Percentiles rank a stretch among this genome's conserved stretches.
These are phyloP conservation scores for Porites lobata DNA, from an alignment of 92 coral and sea anemone genomes.

Conservation along the genomic window DNA sequence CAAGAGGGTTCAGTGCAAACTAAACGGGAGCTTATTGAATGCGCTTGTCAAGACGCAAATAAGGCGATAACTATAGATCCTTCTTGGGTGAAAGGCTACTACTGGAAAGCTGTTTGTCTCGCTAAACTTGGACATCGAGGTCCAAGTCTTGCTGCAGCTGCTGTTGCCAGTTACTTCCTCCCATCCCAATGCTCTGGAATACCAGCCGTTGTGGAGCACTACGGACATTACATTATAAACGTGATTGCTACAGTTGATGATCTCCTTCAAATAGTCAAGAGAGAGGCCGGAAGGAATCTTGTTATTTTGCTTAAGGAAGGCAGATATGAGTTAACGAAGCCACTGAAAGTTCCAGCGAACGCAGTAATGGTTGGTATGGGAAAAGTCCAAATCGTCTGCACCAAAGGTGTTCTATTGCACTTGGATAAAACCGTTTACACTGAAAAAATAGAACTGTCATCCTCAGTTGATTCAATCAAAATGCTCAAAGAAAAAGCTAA, in stretches of 20 bases:
- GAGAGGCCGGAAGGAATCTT: not conserved
- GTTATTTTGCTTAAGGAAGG: constrained; percentile 8
- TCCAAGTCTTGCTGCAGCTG: constrained; percentile 33
- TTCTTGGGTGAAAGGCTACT: constrained; percentile 18
- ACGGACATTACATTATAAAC: not conserved
- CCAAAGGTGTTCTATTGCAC: not conserved
- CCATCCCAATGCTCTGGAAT: not conserved
- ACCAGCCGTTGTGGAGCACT: not conserved
- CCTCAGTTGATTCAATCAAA: not conserved
- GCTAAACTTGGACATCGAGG: constrained; percentile 22
- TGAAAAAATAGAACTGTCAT: not conserved
- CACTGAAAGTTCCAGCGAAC: not conserved
- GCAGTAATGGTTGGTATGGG: constrained; percentile 10
- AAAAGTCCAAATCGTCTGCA: not conserved
- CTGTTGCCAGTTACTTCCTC: not conserved
- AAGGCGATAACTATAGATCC: constrained; percentile 10
- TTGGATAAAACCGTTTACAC: not conserved
- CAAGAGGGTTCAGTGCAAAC: not conserved
- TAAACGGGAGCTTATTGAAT: not conserved
- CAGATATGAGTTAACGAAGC: not conserved
- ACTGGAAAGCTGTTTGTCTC: constrained; percentile 32
- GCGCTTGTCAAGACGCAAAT: not conserved
- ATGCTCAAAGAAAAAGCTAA: not conserved
- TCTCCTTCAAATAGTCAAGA: not conserved
- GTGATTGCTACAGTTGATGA: not conserved